A percentile compares a stretch with the other conserved stretches of the same genome.
Evolutionary conservation across 2,888 invertebrate species (phyloP).

Genomic region (Sphaerophoria taeniata): DNA sequence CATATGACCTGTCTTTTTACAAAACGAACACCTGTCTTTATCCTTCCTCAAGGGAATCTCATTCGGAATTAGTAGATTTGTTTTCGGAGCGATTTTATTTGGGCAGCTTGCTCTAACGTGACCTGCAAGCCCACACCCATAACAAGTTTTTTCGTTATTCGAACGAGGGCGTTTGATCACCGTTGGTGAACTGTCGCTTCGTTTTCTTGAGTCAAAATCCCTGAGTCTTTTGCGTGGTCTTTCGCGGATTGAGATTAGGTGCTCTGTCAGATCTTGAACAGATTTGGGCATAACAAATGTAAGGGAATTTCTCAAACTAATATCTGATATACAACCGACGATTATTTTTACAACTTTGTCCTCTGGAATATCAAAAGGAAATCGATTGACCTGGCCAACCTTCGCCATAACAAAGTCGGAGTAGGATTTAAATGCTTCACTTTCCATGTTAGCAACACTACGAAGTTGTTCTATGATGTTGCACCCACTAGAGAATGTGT

Average conservation of each 20-base stretch:
- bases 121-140: conserved; percentile 1
- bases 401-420: conserved; percentile 39
- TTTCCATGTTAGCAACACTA: conserved; percentile 25
- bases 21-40: not conserved
- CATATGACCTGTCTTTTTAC: no score
- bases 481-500: not conserved
- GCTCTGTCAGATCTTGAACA: conserved; percentile 29
- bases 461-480: conserved; percentile 16
- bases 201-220: not conserved
- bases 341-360: conserved; percentile 19
- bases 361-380: conserved; percentile 25
- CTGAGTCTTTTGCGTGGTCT: not conserved
- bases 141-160: not conserved
- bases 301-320: conserved; percentile 20
- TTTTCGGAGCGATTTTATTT: not conserved
- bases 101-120: conserved; percentile 1
- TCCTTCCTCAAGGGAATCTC: not conserved
- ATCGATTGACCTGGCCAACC: conserved; percentile 25
- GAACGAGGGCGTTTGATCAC: not conserved
- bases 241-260: conserved; percentile 27
- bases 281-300: conserved; percentile 44
- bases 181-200: not conserved
- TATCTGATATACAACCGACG: conserved; percentile 39
- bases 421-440: conserved; percentile 16
- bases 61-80: not conserved